phyloP scores from a whole-genome alignment of 2,113 vertebrate species.

The Azemiops feae region DNA sequence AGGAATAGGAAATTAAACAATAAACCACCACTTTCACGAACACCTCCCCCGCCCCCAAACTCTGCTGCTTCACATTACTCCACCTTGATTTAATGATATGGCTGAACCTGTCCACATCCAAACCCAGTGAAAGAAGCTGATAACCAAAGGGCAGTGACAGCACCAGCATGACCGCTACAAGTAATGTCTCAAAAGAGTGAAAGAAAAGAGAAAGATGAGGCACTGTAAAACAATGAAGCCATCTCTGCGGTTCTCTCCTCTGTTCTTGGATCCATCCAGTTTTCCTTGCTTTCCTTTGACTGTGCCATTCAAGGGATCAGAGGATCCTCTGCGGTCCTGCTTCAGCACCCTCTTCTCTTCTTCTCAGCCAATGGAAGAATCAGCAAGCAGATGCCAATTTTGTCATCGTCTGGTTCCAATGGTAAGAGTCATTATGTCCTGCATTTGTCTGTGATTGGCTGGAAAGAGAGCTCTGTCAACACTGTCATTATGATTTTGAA shows the following conservation, averaged over 20 bases:
- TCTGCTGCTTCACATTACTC: not conserved
- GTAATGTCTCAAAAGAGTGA: not conserved
- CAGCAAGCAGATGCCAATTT: not conserved
- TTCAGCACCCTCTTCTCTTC: not conserved
- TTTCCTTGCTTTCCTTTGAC: not conserved
- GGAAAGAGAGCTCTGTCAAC: not conserved
- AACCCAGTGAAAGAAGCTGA: not conserved
- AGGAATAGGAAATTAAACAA: not conserved
- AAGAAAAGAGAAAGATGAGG: not conserved
- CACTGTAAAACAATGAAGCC: not conserved
- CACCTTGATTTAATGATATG: not conserved
- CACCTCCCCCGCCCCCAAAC: too few relatives aligned
- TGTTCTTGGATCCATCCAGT: not conserved
- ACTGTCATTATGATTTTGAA: not conserved
- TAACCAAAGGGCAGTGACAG: not conserved
- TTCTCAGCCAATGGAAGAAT: not conserved
- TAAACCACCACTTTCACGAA: not conserved
- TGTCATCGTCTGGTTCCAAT: not conserved
- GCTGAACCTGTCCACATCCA: not conserved
- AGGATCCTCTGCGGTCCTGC: not conserved
- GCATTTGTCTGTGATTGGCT: not conserved
- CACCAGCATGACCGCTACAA: not conserved
- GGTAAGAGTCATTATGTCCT: not conserved
- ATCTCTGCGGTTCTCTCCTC: not conserved
- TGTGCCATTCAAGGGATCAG: not conserved